Base-by-base conservation (phyloP, 2,888 invertebrate species). In the Scaptomyza cyrtandrae region DNA sequence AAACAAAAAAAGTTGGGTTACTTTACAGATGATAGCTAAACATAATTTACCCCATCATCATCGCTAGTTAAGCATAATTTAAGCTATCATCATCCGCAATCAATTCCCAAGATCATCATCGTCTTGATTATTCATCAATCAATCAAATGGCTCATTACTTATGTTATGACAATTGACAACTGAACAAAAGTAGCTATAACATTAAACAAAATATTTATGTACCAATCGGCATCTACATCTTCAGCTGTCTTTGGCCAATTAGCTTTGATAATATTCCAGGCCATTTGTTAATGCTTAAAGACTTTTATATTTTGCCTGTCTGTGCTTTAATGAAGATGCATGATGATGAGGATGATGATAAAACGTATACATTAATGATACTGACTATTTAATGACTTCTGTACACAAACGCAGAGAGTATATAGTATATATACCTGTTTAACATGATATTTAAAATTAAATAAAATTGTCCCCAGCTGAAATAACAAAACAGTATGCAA, bases 151-250 rank as follows among this genome's bases (percentile, higher is more conserved):
- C 24, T 48, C 5, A 1, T n/a, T 37, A 31, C 48, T 31, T 16
- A 6, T 35, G 50, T 24, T 16, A 4, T 7, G 14, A 37, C 44
- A 58, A 58, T 66, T 62, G 56, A 45, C 67, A 75, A 59, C 37
- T 60, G 64, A 67, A 24, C 11, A n/a, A 19, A 7, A 75, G 61
- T 79, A 75, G 55, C 66, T 65, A 75, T 37, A 37, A 79, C 60
- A 79, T 79, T 79, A 68, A 58, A 64, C 77, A 75, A 63, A 60
- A 66, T 79, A 77, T 78, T 70, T 62, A 80, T 81, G 80, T 64
- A 44, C 31, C 24, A 46, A 53, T 62, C 71, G 74, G 55, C 67
- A 65, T 68, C 68, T 68, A 60, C 65, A 68, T 66, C 62, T 69
- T 57, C 53, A 71, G 52, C 33, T 74, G 68, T 48, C 55, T 58